phyloP scores from a whole-genome alignment of 2,888 invertebrate genomes.

The Heteromyza rotundicornis region DNA sequence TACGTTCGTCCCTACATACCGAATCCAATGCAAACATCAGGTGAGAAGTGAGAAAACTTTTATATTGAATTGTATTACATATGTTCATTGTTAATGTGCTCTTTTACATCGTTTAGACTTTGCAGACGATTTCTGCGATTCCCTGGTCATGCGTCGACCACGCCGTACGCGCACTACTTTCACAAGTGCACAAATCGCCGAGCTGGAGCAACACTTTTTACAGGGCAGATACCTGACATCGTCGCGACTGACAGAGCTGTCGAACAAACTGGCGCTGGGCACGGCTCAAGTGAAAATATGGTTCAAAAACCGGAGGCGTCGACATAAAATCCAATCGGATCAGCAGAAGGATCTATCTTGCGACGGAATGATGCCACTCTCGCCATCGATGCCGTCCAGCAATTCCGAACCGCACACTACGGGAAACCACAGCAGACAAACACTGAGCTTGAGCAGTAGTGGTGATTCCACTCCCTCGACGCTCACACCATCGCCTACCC shows the following conservation, averaged over 20 bases:
- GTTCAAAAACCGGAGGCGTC: slow-evolving; percentile 55
- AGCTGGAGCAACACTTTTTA: slow-evolving; percentile 49
- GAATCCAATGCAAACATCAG: slow-evolving; percentile 19
- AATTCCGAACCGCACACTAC: slow-evolving; percentile 17
- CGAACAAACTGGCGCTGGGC: slow-evolving; percentile 44
- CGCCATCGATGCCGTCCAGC: slow-evolving; percentile 33
- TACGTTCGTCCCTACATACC: slow-evolving; percentile 45
- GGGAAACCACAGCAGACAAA: slow-evolving; percentile 35
- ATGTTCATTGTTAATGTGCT: neutral
- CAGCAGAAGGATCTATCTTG: slow-evolving; percentile 43
- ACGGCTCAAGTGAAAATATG: slow-evolving; percentile 51
- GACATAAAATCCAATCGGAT: slow-evolving; percentile 47
- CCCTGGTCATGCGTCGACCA: slow-evolving; percentile 47
- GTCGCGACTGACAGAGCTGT: slow-evolving; percentile 43
- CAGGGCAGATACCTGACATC: slow-evolving; percentile 49
- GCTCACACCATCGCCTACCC: slow-evolving; percentile 43
- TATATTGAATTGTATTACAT: neutral
- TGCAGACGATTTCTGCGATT: slow-evolving; percentile 45
- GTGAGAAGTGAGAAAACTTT: too few relatives aligned
- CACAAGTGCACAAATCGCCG: slow-evolving; percentile 47
- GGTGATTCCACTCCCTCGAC: slow-evolving; percentile 37
- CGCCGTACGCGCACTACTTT: slow-evolving; percentile 52
- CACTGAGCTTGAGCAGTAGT: slow-evolving; percentile 34
- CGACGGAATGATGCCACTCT: slow-evolving; percentile 43
- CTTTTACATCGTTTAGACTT: neutral